phyloP scores from a whole-genome alignment of 2,888 invertebrate genomes.

The Pardosa pseudoannulata region DNA sequence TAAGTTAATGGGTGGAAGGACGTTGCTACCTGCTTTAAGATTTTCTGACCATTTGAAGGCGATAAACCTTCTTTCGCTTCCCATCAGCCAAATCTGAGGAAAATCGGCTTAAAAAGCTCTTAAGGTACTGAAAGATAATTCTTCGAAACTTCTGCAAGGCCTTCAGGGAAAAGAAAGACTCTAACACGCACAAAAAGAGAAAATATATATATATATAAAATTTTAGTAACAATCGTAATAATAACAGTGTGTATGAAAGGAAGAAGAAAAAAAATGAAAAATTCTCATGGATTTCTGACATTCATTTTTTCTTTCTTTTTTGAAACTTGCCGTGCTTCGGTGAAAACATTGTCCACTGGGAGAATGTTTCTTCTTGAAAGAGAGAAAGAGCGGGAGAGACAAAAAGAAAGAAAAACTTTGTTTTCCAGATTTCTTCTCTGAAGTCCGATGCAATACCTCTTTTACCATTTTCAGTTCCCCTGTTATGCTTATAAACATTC shows the following conservation, averaged over 20 bases:
- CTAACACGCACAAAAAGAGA: neutral
- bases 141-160: neutral
- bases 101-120: constrained; percentile 2
- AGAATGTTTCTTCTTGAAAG: neutral
- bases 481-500: neutral
- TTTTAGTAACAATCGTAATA: neutral
- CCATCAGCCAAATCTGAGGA: neutral
- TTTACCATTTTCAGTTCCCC: neutral
- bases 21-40: neutral
- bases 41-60: neutral
- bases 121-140: constrained; percentile 2
- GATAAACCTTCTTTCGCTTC: neutral
- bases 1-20: no score
- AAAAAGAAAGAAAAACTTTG: neutral
- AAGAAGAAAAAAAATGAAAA: no score
- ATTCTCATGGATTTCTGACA: neutral
- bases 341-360: constrained; percentile 1
- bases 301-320: neutral
- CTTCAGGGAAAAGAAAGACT: neutral
- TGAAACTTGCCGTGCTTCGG: neutral
- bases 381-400: neutral
- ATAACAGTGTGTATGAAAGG: neutral
- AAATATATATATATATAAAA: no score
- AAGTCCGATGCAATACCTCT: neutral
- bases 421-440: neutral